Percentiles rank a stretch among this genome's conserved stretches.
phyloP scores from a whole-genome alignment of 2,888 invertebrate species.

The Cactoblastis cactorum region DNA sequence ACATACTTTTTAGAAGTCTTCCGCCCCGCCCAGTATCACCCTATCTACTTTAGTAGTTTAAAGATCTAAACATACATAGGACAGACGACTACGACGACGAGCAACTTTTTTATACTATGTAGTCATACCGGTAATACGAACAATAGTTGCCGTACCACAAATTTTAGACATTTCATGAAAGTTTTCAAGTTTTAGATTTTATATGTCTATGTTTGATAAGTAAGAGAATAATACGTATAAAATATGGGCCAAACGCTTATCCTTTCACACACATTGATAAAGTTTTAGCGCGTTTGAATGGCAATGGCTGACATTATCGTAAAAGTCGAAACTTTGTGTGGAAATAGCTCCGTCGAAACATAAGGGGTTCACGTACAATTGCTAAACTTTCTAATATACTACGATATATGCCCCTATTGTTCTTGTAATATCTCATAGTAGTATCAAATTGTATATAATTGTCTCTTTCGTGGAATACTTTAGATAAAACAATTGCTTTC shows the following conservation, averaged over 20 bases:
- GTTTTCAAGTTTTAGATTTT: too few species aligned
- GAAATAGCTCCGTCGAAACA: slow-evolving; percentile 72
- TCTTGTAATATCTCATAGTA: slow-evolving; percentile 68
- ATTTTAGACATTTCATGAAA: too few species aligned
- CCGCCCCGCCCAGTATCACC: too few species aligned
- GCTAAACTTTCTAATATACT: slow-evolving; percentile 74
- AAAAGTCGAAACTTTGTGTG: slow-evolving; percentile 76
- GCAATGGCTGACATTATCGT: slow-evolving; percentile 79
- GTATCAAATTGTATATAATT: slow-evolving; percentile 54
- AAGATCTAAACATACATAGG: too few species aligned
- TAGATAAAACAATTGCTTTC: background rate
- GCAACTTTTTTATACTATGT: too few species aligned
- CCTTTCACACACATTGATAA: slow-evolving; percentile 76
- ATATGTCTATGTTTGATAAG: slow-evolving; percentile 8
- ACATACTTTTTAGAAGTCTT: too few species aligned
- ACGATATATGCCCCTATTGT: slow-evolving; percentile 64
- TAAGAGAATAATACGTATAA: slow-evolving; percentile 34
- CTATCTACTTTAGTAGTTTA: too few species aligned
- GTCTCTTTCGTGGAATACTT: slow-evolving; percentile 34
- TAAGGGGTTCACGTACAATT: slow-evolving; percentile 77
- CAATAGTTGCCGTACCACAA: too few species aligned
- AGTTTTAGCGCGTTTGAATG: slow-evolving; percentile 77
- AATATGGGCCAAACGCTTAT: slow-evolving; percentile 66
- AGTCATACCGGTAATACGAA: too few species aligned
- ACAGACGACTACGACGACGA: too few species aligned